Conservation (phyloP, 2,113 vertebrate species). For the Pomatostomus ruficeps region DNA sequence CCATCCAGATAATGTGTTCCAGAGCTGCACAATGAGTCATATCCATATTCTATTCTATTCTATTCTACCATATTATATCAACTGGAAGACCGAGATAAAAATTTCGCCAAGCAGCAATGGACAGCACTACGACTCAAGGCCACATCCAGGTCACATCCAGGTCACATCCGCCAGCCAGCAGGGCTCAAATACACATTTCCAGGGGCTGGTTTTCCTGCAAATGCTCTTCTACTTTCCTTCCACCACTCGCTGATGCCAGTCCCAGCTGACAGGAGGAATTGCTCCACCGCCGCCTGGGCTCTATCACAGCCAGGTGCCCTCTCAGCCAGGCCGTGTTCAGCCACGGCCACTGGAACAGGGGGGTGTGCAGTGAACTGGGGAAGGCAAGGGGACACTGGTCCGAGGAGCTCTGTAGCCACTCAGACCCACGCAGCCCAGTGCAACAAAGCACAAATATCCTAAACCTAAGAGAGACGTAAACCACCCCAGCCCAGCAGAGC, state of each 20-base stretch:
- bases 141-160: not conserved
- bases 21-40: not conserved
- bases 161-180: not conserved
- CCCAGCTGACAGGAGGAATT: not conserved
- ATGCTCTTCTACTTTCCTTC: not conserved
- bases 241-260: not conserved
- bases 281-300: not conserved
- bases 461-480: not conserved
- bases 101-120: not conserved
- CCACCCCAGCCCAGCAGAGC: not conserved
- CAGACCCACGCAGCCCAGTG: not conserved
- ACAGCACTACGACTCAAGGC: not conserved
- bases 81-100: not conserved
- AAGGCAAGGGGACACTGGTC: not conserved
- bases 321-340: not conserved
- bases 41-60: not conserved
- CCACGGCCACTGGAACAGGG: not conserved
- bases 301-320: not conserved
- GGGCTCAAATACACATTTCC: not conserved
- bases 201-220: not conserved
- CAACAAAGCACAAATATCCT: not conserved
- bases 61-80: not conserved
- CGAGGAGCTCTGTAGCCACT: not conserved
- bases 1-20: not conserved
- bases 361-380: fast-evolving